Conservation (phyloP, 1,140 invertebrate genomes). For the Drosophila subpulchrella region DNA sequence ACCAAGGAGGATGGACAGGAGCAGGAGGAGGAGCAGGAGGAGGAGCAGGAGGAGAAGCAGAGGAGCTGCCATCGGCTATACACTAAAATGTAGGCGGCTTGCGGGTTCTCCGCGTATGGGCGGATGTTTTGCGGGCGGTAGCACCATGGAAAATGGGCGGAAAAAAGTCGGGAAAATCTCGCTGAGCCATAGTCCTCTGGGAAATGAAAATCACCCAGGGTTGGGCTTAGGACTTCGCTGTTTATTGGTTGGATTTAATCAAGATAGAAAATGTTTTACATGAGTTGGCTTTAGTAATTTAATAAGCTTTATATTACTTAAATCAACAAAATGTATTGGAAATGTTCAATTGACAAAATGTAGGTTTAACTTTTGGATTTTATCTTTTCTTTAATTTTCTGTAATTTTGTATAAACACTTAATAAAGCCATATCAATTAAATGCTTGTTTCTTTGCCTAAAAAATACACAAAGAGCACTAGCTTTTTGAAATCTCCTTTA, state of each 20-base stretch:
- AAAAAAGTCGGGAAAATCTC: slow-evolving; percentile 1
- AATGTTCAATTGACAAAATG: too few species aligned
- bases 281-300: background rate
- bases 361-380: too few species aligned
- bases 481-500: too few species aligned
- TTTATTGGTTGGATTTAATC: background rate
- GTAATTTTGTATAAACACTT: too few species aligned
- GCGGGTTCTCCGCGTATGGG: slow-evolving; percentile 15
- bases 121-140: slow-evolving; percentile 3
- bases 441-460: too few species aligned
- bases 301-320: background rate
- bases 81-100: slow-evolving; percentile 39
- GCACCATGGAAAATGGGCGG: slow-evolving; percentile 7
- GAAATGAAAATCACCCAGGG: slow-evolving; percentile 1
- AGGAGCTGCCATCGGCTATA: slow-evolving; percentile 21
- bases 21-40: background rate
- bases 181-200: background rate
- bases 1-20: background rate
- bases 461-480: too few species aligned
- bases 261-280: background rate
- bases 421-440: too few species aligned
- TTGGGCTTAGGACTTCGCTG: background rate
- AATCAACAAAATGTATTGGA: too few species aligned
- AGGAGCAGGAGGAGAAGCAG: background rate
- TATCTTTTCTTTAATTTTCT: too few species aligned